These are phyloP conservation scores for Zaprionus africanus DNA, from an alignment of 1,140 invertebrate genomes.

Conservation along the genomic window DNA sequence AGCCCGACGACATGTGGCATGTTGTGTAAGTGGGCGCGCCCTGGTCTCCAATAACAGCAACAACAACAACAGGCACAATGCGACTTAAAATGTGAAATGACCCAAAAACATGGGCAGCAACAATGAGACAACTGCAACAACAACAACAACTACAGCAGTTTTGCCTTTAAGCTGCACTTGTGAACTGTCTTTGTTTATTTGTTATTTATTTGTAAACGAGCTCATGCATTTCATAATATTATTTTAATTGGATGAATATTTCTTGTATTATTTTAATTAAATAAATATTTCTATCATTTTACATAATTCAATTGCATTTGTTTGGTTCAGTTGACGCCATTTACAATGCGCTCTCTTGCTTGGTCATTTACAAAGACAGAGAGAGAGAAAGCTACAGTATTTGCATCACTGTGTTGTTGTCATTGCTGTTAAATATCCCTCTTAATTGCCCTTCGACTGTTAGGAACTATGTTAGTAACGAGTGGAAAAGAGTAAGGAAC, in stretches of 20 bases:
- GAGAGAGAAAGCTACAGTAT: too few species aligned
- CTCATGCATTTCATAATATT: neutral
- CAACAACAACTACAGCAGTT: constrained; percentile 11
- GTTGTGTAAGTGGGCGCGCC: constrained; percentile 41
- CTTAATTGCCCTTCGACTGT: too few species aligned
- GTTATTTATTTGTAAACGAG: neutral
- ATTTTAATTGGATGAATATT: neutral
- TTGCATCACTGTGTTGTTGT: too few species aligned
- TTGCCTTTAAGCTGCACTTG: neutral
- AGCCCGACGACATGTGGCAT: constrained; percentile 35
- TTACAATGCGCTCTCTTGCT: neutral
- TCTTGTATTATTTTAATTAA: neutral
- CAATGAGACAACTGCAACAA: constrained; percentile 21
- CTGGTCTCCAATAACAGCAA: constrained; percentile 20
- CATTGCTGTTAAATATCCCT: too few species aligned
- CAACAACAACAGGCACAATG: constrained; percentile 26
- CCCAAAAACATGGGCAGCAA: constrained; percentile 22
- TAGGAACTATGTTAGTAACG: too few species aligned
- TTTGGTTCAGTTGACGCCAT: neutral
- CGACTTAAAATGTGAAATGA: constrained; percentile 34
- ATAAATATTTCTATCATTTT: neutral
- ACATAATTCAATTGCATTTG: neutral
- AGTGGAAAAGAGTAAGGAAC: too few species aligned
- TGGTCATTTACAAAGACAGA: neutral
- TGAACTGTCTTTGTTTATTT: neutral